Evolutionary conservation across 92 coral and sea anemone genomes (phyloP).

Genomic region (Heliopora coerulea): DNA sequence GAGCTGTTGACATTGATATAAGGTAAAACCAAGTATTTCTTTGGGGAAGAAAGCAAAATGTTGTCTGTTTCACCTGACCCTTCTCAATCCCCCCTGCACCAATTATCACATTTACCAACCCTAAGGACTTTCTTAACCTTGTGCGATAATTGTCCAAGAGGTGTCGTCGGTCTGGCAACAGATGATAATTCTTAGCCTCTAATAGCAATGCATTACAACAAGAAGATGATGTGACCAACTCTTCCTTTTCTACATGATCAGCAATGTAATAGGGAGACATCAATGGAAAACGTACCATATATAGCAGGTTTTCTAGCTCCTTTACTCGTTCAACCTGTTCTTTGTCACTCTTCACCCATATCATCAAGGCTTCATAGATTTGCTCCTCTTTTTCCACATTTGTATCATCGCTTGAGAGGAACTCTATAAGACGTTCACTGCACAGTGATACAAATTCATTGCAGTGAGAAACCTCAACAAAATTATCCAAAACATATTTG

Average conservation of each 20-base stretch:
- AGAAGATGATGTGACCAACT: conserved; percentile 72
- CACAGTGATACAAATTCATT: conserved; percentile 84
- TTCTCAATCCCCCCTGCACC: conserved; percentile 99
- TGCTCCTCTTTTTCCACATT: conserved; percentile 95
- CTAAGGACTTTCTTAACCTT: conserved; percentile 87
- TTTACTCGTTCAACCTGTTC: conserved; percentile 55
- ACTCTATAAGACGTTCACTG: conserved; percentile 72
- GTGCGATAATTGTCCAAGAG: conserved; percentile 86
- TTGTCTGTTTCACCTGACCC: conserved; percentile 77
- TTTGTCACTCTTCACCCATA: conserved; percentile 77
- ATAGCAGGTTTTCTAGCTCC: conserved; percentile 68
- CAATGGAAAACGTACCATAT: conserved; percentile 81
- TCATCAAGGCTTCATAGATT: conserved; percentile 82
- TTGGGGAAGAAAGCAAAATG: conserved; percentile 84
- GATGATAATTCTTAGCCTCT: conserved; percentile 95
- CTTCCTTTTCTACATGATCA: conserved; percentile 91
- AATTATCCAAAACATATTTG: conserved; percentile 76
- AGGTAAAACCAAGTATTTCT: conserved; percentile 86
- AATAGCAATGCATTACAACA: conserved; percentile 82
- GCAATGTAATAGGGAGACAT: conserved; percentile 99
- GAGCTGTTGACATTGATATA: conserved; percentile 78
- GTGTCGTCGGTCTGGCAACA: conserved; percentile 95
- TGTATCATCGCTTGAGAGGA: conserved; percentile 77
- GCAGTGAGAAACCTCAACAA: conserved; percentile 87
- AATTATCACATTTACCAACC: conserved; percentile 85